These are phyloP conservation scores for Apostichopus leukothele DNA, from an alignment of 53 echinoderm and acorn worm genomes.

Conservation along the genomic window DNA sequence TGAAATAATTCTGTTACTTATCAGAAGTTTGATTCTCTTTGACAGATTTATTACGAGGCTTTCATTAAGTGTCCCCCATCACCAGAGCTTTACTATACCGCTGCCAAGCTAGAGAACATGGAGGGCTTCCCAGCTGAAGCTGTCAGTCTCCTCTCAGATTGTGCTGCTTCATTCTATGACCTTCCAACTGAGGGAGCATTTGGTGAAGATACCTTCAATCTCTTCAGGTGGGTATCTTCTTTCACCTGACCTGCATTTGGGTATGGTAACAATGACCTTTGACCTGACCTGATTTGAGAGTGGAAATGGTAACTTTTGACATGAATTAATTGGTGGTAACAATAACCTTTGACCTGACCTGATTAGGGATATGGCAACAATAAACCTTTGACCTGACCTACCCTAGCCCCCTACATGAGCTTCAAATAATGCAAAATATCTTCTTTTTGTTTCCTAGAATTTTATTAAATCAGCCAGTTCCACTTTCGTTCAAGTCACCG, in stretches of 20 bases:
- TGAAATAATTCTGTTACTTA: not conserved
- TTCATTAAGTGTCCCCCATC: conserved; percentile 52
- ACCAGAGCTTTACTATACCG: conserved; percentile 57
- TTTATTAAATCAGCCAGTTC: conserved; percentile 12
- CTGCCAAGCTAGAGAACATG: conserved; percentile 52
- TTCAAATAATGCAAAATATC: not conserved
- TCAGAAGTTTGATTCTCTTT: not conserved
- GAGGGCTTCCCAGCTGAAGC: conserved; percentile 43
- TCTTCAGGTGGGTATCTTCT: conserved; percentile 59
- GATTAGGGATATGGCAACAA: too few relatives aligned
- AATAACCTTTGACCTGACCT: too few relatives aligned
- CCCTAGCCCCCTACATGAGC: too few relatives aligned
- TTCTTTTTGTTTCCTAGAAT: not conserved
- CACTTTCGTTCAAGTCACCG: conserved; percentile 9
- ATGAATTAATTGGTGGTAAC: too few relatives aligned
- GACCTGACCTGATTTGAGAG: too few relatives aligned
- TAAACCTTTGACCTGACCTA: too few relatives aligned
- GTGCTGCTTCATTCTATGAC: conserved; percentile 49
- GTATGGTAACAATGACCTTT: too few relatives aligned
- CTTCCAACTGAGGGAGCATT: conserved; percentile 2
- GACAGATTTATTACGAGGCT: conserved; percentile 63
- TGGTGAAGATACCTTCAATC: conserved; percentile 36
- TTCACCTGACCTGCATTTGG: too few relatives aligned
- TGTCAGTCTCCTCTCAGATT: conserved; percentile 47
- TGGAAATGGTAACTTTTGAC: too few relatives aligned